phyloP scores from a whole-genome alignment of 2,888 invertebrate genomes.

The Chirona hameri region DNA sequence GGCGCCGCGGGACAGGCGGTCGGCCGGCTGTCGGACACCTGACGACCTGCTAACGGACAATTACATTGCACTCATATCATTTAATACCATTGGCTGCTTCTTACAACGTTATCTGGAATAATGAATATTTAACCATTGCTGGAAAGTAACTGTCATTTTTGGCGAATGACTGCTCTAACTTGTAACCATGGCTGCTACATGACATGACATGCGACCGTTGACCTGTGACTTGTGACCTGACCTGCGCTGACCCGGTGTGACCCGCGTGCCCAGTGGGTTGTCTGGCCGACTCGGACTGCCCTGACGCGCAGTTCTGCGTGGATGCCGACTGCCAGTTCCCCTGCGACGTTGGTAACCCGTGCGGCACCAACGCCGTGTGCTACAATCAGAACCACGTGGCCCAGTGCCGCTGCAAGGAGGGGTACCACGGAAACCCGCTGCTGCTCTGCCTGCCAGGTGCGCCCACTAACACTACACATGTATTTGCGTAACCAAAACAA shows the following conservation, averaged over 20 bases:
- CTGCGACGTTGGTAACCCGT: slow-evolving; percentile 53
- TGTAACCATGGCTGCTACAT: not conserved
- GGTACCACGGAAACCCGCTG: slow-evolving; percentile 43
- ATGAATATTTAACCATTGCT: too few species aligned
- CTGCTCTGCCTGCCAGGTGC: slow-evolving; percentile 41
- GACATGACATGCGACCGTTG: not conserved
- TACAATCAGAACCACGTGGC: slow-evolving; percentile 63
- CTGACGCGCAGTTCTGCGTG: slow-evolving; percentile 74
- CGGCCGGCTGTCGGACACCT: too few species aligned
- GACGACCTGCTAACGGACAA: too few species aligned
- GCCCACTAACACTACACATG: not conserved
- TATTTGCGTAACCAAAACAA: not conserved
- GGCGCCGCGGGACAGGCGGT: too few species aligned
- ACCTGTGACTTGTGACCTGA: not conserved
- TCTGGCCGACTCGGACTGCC: slow-evolving; percentile 75
- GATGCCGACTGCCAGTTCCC: slow-evolving; percentile 53
- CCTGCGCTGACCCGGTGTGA: not conserved
- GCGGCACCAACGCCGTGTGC: slow-evolving; percentile 78
- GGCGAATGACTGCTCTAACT: not conserved
- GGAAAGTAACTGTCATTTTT: too few species aligned
- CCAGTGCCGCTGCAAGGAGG: slow-evolving; percentile 56
- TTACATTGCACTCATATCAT: too few species aligned
- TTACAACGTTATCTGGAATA: too few species aligned
- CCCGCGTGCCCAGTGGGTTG: slow-evolving; percentile 64
- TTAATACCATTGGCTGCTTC: too few species aligned